These are phyloP conservation scores for Dasysyrphus tricinctus DNA, from an alignment of 2,888 invertebrate species.

Conservation along the genomic window DNA sequence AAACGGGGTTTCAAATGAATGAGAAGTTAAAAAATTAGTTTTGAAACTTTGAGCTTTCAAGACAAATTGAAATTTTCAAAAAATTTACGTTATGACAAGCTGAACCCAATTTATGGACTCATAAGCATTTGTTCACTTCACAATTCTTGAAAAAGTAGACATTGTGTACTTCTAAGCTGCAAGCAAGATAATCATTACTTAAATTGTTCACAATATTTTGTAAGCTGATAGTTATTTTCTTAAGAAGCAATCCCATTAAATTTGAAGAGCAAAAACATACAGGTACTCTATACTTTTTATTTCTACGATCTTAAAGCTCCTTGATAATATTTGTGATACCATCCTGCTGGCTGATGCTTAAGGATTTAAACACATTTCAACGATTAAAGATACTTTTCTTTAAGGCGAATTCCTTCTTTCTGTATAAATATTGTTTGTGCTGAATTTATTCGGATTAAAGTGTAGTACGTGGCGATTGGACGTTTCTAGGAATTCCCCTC, in stretches of 20 bases:
- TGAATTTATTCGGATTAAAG: conserved; percentile 59
- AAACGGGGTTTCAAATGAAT: too few species aligned
- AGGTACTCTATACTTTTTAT: neutral
- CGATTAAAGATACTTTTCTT: conserved; percentile 28
- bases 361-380: conserved; percentile 20
- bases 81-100: too few species aligned
- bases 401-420: conserved; percentile 4
- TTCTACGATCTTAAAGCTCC: neutral
- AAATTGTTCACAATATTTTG: too few species aligned
- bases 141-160: too few species aligned
- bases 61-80: too few species aligned
- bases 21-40: too few species aligned
- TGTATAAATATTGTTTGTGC: conserved; percentile 42
- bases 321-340: conserved; percentile 35
- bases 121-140: too few species aligned
- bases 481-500: conserved; percentile 21
- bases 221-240: neutral
- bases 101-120: too few species aligned
- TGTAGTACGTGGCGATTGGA: conserved; percentile 63
- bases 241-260: neutral
- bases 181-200: too few species aligned
- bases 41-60: too few species aligned
- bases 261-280: too few species aligned
- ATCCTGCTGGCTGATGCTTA: conserved; percentile 5
- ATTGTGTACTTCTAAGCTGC: too few species aligned